A percentile compares a stretch with the other conserved stretches of the same genome.
Evolutionary conservation across 2,888 invertebrate species (phyloP).

Genomic region (Drosophila diplacantha): DNA sequence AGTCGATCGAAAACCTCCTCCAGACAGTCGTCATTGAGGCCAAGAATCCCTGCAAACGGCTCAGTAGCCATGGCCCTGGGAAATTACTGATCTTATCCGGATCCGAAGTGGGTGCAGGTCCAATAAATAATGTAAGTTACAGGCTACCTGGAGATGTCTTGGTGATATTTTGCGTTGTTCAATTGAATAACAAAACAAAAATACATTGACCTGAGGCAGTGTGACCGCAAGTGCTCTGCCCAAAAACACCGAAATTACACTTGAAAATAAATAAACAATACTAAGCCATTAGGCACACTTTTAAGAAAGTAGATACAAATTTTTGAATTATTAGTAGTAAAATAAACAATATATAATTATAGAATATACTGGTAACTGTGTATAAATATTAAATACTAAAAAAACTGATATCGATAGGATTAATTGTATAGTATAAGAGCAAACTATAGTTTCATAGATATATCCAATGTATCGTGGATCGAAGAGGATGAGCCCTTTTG

Average conservation of each 20-base stretch:
- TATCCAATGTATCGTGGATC: too few relatives aligned
- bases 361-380: too few relatives aligned
- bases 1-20: constrained; percentile 63
- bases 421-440: too few relatives aligned
- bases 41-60: constrained; percentile 42
- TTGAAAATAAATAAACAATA: not conserved
- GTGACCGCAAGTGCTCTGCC: not conserved
- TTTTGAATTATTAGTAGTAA: too few relatives aligned
- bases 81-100: not conserved
- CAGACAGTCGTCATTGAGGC: constrained; percentile 69
- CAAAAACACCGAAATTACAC: not conserved
- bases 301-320: too few relatives aligned
- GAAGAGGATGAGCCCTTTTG: too few relatives aligned
- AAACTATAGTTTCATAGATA: too few relatives aligned
- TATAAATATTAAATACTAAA: too few relatives aligned
- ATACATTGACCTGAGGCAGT: constrained; percentile 6
- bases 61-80: constrained; percentile 41
- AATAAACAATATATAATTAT: too few relatives aligned
- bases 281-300: not conserved
- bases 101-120: not conserved
- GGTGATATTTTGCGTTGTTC: not conserved
- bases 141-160: not conserved
- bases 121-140: not conserved
- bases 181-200: constrained; percentile 37
- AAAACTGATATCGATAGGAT: too few relatives aligned